Conservation (phyloP, 2,888 invertebrate species). For the Eupithecia pulchellata region DNA sequence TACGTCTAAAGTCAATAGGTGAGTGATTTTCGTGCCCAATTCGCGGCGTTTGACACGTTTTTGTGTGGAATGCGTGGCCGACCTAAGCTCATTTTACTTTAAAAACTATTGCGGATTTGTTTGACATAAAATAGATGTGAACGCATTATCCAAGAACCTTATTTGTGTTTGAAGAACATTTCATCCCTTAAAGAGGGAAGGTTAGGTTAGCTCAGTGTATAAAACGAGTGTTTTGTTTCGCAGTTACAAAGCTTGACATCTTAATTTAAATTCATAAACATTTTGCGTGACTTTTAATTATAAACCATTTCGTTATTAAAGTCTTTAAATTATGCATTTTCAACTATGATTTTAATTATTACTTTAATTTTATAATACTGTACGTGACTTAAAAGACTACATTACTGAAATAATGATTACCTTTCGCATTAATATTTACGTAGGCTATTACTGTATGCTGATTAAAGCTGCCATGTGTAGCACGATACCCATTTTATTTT, state of each 20-base stretch:
- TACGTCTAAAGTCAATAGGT: not conserved
- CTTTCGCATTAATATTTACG: not conserved
- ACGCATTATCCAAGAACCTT: no score
- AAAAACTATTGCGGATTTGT: no score
- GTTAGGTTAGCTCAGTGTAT: not conserved
- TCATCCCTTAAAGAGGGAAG: no score
- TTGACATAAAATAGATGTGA: no score
- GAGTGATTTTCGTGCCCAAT: no score
- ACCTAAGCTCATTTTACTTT: no score
- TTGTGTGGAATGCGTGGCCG: no score
- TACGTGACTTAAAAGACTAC: not conserved
- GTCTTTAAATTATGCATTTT: not conserved
- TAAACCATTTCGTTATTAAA: not conserved
- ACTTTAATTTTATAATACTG: not conserved
- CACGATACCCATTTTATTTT: slow-evolving; percentile 23
- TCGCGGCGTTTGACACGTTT: no score
- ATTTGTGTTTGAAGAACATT: no score
- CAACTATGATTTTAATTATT: not conserved
- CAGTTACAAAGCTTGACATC: not conserved
- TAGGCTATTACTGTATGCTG: slow-evolving; percentile 2
- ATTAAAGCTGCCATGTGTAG: slow-evolving; percentile 25
- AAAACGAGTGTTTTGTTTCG: no score
- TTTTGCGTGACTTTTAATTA: not conserved
- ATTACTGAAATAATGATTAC: not conserved
- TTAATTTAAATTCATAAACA: not conserved